phyloP scores from a whole-genome alignment of 2,797 vertebrate species.

The Spea hammondii region DNA sequence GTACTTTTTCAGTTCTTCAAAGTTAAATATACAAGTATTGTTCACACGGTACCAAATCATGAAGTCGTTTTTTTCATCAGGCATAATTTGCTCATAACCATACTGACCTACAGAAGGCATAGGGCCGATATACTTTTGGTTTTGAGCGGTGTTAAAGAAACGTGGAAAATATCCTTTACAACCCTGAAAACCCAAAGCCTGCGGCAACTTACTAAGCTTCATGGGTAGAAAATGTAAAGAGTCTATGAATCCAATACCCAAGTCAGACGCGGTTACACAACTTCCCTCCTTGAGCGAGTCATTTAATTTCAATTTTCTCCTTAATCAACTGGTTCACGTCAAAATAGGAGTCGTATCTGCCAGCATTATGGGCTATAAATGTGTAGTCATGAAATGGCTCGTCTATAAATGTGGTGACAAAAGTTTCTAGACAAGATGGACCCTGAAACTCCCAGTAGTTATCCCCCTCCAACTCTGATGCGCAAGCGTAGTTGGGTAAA shows the following conservation, averaged over 20 bases:
- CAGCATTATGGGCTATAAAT: not conserved
- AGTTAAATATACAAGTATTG: not conserved
- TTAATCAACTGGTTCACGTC: not conserved
- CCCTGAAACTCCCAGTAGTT: not conserved
- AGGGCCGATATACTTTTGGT: constrained; percentile 4
- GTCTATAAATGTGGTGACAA: not conserved
- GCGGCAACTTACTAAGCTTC: constrained; percentile 12
- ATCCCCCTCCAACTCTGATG: not conserved
- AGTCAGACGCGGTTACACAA: not conserved
- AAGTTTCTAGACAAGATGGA: not conserved
- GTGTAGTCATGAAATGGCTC: not conserved
- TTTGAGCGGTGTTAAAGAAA: constrained; percentile 25
- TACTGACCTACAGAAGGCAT: not conserved
- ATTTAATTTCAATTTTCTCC: not conserved
- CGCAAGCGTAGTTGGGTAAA: not conserved
- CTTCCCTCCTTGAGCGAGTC: not conserved
- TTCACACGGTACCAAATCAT: not conserved
- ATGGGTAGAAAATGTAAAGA: constrained; percentile 14
- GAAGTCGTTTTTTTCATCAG: not conserved
- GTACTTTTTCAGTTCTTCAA: too few relatives aligned
- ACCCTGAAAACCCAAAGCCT: too few relatives aligned
- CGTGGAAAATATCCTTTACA: constrained; percentile 16
- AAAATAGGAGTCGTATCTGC: not conserved
- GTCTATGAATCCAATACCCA: constrained; percentile 4
- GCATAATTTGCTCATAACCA: not conserved